Conservation (phyloP, 2,888 invertebrate species). For the Salticus scenicus region DNA sequence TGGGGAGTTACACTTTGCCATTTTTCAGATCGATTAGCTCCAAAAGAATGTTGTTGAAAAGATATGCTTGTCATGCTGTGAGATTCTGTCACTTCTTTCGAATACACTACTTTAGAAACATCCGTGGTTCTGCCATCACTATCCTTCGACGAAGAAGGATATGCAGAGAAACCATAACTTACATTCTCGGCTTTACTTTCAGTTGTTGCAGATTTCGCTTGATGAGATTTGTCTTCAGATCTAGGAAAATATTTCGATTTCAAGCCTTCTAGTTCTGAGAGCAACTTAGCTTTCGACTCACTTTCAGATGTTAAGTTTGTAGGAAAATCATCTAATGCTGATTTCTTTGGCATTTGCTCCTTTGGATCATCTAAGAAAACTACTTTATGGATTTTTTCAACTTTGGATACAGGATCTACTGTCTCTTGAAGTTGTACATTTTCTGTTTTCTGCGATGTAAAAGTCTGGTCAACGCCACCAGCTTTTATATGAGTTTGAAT, state of each 20-base stretch:
- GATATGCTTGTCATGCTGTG: conserved; percentile 57
- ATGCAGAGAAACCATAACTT: conserved; percentile 43
- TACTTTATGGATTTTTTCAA: conserved; percentile 53
- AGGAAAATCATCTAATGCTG: conserved; percentile 15
- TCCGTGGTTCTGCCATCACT: conserved; percentile 28
- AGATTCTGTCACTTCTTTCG: conserved; percentile 62
- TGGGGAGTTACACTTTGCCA: conserved; percentile 53
- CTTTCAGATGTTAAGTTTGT: not conserved
- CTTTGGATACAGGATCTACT: not conserved
- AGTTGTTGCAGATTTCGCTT: not conserved
- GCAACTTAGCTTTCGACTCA: conserved; percentile 22
- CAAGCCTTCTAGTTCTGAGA: conserved; percentile 48
- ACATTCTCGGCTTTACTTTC: conserved; percentile 31
- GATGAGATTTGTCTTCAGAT: not conserved
- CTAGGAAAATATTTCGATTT: conserved; percentile 48
- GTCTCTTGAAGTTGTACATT: not conserved
- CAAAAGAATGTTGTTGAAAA: conserved; percentile 62
- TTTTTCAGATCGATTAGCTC: conserved; percentile 30
- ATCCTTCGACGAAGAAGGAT: conserved; percentile 25
- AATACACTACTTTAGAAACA: conserved; percentile 59
- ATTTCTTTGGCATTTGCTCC: not conserved
- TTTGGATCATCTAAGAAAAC: conserved; percentile 22
- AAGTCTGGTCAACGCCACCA: conserved; percentile 28
- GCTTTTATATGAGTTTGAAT: conserved; percentile 41
- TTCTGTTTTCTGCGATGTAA: conserved; percentile 25